Evolutionary conservation across 2,888 invertebrate species (phyloP).

Genomic region (Orchesella flavescens): DNA sequence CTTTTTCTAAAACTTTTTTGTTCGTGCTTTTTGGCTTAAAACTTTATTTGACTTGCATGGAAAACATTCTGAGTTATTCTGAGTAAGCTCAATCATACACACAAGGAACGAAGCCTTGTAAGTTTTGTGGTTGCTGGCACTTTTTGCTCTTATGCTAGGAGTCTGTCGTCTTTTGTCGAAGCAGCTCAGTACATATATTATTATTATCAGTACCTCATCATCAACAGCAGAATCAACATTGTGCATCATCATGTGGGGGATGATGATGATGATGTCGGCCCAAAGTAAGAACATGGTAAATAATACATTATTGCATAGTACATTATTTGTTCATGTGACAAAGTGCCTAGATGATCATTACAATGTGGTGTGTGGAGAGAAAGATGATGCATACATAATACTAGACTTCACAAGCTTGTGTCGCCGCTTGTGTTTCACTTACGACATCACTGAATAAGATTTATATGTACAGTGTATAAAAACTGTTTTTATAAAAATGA

Average conservation of each 20-base stretch:
- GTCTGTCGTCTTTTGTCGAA: constrained; percentile 3
- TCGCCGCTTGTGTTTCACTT: constrained; percentile 22
- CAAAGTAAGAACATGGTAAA: constrained; percentile 30
- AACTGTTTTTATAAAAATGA: constrained; percentile 29
- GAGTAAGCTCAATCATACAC: background rate
- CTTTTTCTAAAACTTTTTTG: constrained; percentile 4
- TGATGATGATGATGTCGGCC: constrained; percentile 38
- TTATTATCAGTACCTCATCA: constrained; percentile 26
- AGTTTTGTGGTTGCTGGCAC: background rate
- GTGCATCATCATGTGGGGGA: constrained; percentile 40
- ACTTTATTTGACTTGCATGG: constrained; percentile 11
- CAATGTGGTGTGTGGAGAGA: background rate
- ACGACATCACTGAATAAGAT: constrained; percentile 1
- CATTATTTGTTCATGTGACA: constrained; percentile 57
- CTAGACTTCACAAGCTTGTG: constrained; percentile 45
- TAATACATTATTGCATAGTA: constrained; percentile 36
- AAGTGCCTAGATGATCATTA: constrained; percentile 45
- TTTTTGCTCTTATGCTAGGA: background rate
- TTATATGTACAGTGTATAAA: background rate
- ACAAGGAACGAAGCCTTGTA: background rate
- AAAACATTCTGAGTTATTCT: background rate
- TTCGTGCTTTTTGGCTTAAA: background rate
- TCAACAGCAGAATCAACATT: constrained; percentile 2
- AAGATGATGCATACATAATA: constrained; percentile 24
- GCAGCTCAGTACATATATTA: constrained; percentile 1